Base-by-base conservation (phyloP, 2,113 vertebrate species). In the Camelus bactrianus region DNA sequence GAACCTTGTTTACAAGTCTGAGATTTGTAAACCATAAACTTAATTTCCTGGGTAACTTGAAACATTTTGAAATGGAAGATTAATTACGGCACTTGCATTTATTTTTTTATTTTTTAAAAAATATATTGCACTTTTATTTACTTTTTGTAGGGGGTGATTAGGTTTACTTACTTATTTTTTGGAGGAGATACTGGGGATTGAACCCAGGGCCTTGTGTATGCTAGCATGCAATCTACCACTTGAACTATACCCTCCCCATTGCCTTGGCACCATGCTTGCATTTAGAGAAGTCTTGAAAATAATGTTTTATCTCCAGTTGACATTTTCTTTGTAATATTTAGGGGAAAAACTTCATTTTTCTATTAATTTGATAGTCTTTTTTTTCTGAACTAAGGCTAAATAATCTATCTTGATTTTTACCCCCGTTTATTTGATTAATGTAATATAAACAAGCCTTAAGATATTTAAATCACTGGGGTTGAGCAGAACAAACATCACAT, bases 301-400 rank as follows among this genome's bases (percentile, higher is more conserved):
- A 64, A 50, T 26, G 6, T 58, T 20, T 54, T 90, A 77, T 76
- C 13, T 83, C 58, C 89, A 89, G 35, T 26, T 72, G 28, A 52
- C 17, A 62, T 92, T 94, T 89, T 76, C 89, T 85, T 89, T 35
- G 35, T 82, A 50, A 54, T 83, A 56, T 93, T 83, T 93, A 90
- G 42, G 82, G 88, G 76, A 28, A 65, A 67, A 93, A 9, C 28
- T 67, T 82, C 54, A 32, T 26, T 58, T 79, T 38, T 94, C 69
- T 67, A 0, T 50, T 89, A 92, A 83, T 50, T 67, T 58, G 12
- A 38, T 89, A 75, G 30, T 26, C 30, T 24, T 35, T 35, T 52
- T 52, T 50, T 69, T 26, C 50, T 50, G 3, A 16, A 13, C 30
- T 60, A 80, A 75, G 17, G 24, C 8, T 16, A 95, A 84, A 54